phyloP scores from a whole-genome alignment of 2,797 vertebrate genomes.

The Epinephelus malabaricus region DNA sequence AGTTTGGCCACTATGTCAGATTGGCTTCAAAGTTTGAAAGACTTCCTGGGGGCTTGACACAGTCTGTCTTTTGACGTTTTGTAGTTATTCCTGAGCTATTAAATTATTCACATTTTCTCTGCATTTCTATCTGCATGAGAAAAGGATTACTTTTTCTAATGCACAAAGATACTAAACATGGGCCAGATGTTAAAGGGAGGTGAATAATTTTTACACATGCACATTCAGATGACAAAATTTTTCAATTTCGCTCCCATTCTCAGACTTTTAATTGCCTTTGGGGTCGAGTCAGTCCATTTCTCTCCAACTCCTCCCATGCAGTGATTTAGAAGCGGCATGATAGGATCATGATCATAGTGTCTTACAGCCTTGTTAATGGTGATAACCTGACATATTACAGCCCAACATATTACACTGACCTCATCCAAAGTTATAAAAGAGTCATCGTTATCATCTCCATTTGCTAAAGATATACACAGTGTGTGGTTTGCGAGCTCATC shows the following conservation, averaged over 20 bases:
- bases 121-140: conserved; percentile 14
- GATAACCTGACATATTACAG: conserved; percentile 59
- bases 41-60: too few relatives aligned
- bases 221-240: conserved; percentile 20
- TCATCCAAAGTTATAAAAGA: conserved; percentile 59
- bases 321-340: conserved; percentile 60
- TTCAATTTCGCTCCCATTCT: conserved; percentile 19
- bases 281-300: conserved; percentile 22
- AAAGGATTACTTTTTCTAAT: not conserved
- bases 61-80: not conserved
- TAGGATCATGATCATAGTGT: conserved; percentile 37
- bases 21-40: too few relatives aligned
- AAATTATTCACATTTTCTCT: not conserved
- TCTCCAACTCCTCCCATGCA: conserved; percentile 40
- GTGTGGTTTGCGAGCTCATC: conserved; percentile 16
- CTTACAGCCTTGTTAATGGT: conserved; percentile 54
- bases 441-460: conserved; percentile 52
- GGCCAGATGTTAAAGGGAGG: conserved; percentile 39
- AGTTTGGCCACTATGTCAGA: too few relatives aligned
- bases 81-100: not conserved
- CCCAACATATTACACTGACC: conserved; percentile 46
- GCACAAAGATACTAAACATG: not conserved
- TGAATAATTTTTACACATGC: conserved; percentile 3
- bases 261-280: conserved; percentile 52
- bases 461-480: conserved; percentile 42